phyloP scores from a whole-genome alignment of 2,888 invertebrate genomes.

The Prenolepis imparis region DNA sequence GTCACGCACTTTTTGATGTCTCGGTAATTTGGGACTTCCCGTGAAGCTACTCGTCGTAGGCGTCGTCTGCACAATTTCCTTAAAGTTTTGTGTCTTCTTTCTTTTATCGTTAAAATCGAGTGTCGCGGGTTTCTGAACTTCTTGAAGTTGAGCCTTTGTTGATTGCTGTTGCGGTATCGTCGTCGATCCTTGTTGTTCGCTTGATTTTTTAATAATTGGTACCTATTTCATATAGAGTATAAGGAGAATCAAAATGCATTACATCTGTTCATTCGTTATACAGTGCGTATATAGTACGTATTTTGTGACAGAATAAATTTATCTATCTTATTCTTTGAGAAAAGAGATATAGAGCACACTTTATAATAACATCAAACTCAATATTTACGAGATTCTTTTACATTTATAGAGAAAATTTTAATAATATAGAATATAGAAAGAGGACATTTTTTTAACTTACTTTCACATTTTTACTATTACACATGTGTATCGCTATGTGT shows the following conservation, averaged over 20 bases:
- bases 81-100: conserved; percentile 81
- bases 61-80: conserved; percentile 80
- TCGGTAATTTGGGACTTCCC: conserved; percentile 82
- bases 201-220: conserved; percentile 78
- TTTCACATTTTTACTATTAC: neutral
- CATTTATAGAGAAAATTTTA: neutral
- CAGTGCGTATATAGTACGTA: too few species aligned
- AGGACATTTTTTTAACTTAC: neutral
- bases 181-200: conserved; percentile 78
- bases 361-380: neutral
- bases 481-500: too few species aligned
- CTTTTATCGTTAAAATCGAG: conserved; percentile 87
- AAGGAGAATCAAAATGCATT: conserved; percentile 10
- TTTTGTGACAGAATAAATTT: neutral
- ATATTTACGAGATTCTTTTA: neutral
- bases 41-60: conserved; percentile 76
- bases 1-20: conserved; percentile 85
- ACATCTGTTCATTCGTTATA: neutral
- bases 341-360: neutral
- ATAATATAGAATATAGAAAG: neutral
- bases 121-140: conserved; percentile 88
- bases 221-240: conserved; percentile 75
- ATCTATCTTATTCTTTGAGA: neutral
- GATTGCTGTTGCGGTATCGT: conserved; percentile 63
- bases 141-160: conserved; percentile 85